Percentiles rank a stretch among this genome's conserved stretches.
Evolutionary conservation across 2,888 invertebrate genomes (phyloP).

Genomic region (Coremacera marginata): DNA sequence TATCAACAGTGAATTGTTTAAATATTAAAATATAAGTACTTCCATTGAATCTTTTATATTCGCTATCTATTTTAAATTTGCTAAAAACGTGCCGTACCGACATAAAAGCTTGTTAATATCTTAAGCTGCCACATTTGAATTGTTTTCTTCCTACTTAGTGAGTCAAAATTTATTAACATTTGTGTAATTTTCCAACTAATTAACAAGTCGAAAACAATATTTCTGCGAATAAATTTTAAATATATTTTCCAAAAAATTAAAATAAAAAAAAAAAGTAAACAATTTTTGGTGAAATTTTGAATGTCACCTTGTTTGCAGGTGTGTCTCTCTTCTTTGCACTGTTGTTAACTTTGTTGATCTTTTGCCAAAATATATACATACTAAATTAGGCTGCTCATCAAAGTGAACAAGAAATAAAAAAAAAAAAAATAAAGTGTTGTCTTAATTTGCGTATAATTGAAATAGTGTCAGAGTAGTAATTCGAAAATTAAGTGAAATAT

Average conservation of each 20-base stretch:
- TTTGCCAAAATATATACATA: neutral
- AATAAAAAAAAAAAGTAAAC: neutral
- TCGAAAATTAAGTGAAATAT: neutral
- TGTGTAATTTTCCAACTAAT: neutral
- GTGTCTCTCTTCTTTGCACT: neutral
- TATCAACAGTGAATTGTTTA: too few species aligned
- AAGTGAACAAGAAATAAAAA: neutral
- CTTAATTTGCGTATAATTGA: neutral
- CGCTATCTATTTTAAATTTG: too few species aligned
- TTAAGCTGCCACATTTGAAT: neutral
- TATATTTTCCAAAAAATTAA: neutral
- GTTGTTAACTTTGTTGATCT: neutral
- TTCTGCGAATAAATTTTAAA: neutral
- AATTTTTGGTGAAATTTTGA: neutral
- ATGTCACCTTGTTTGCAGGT: conserved; percentile 20
- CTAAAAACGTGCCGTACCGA: neutral
- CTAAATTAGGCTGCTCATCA: neutral
- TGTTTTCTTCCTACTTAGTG: neutral
- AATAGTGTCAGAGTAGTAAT: neutral
- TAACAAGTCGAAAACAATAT: neutral
- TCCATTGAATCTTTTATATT: neutral
- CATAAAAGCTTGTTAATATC: neutral
- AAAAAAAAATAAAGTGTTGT: too few species aligned
- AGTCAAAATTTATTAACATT: neutral
- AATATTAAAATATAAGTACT: too few species aligned